A percentile compares a stretch with the other conserved stretches of the same genome.
These are phyloP conservation scores for Pantelozetes paolii DNA, from an alignment of 2,888 invertebrate genomes.

Conservation along the genomic window DNA sequence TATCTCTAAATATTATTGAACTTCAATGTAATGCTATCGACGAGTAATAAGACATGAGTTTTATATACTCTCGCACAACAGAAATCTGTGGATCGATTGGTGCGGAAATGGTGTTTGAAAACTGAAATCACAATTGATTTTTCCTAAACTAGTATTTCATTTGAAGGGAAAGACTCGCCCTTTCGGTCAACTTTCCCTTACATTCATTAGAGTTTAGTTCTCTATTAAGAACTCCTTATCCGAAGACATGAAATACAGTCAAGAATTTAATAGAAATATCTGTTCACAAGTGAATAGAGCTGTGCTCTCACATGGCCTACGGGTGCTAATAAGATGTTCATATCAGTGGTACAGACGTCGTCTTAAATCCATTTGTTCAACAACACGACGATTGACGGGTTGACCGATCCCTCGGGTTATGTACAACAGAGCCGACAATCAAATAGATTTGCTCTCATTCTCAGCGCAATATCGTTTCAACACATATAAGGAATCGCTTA, in stretches of 20 bases:
- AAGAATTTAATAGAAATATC: background rate
- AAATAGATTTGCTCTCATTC: background rate
- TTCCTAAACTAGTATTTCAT: background rate
- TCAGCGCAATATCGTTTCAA: background rate
- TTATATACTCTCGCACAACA: background rate
- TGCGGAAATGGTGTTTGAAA: slow-evolving; percentile 9
- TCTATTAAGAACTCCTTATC: background rate
- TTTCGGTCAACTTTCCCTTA: background rate
- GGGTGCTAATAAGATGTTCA: background rate
- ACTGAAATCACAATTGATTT: slow-evolving; percentile 5
- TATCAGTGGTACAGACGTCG: slow-evolving; percentile 5
- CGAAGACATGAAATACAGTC: background rate
- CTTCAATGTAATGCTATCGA: slow-evolving; percentile 6
- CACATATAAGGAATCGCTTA: background rate
- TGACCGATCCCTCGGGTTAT: slow-evolving; percentile 30
- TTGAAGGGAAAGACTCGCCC: background rate
- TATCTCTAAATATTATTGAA: background rate
- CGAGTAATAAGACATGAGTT: background rate
- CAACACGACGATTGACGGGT: slow-evolving; percentile 5
- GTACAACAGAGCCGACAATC: slow-evolving; percentile 10
- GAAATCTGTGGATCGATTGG: background rate
- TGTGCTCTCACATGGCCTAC: background rate
- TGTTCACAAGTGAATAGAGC: background rate
- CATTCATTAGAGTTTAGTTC: background rate
- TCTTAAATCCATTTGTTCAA: slow-evolving; percentile 30